phyloP scores from a whole-genome alignment of 2,113 vertebrate species.

The Nyctibius bracteatus region DNA sequence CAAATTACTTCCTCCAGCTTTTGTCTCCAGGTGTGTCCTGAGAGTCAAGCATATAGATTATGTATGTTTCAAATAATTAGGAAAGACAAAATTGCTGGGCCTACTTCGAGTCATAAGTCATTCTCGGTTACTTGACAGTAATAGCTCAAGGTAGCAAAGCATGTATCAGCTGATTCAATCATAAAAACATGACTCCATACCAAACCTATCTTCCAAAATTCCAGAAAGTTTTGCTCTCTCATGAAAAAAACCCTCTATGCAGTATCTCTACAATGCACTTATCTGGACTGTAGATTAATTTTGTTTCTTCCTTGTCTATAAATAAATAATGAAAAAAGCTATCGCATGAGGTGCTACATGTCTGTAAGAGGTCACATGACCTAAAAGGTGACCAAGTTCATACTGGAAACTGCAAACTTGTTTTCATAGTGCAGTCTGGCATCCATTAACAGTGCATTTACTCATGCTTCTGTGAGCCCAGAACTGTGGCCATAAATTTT shows the following conservation, averaged over 20 bases:
- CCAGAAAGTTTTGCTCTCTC: not conserved
- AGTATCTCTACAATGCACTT: not conserved
- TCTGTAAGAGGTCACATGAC: not conserved
- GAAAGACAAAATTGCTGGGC: not conserved
- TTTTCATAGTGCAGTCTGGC: not conserved
- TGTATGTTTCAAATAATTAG: not conserved
- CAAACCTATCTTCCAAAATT: not conserved
- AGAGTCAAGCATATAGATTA: not conserved
- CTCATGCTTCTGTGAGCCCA: not conserved
- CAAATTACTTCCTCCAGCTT: not conserved
- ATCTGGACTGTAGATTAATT: not conserved
- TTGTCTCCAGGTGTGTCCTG: not conserved
- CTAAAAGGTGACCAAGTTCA: not conserved
- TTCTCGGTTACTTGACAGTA: not conserved
- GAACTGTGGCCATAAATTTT: not conserved
- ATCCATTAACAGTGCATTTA: not conserved
- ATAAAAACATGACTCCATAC: not conserved
- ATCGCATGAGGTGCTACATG: not conserved
- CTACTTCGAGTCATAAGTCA: not conserved
- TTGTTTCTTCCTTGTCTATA: not conserved
- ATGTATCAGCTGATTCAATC: not conserved
- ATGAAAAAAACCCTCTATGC: not conserved
- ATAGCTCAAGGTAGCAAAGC: not conserved
- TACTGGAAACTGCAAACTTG: not conserved
- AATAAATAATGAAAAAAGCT: slow-evolving; percentile 41